Conservation (phyloP, 1,140 invertebrate genomes). For the Drosophila asahinai region DNA sequence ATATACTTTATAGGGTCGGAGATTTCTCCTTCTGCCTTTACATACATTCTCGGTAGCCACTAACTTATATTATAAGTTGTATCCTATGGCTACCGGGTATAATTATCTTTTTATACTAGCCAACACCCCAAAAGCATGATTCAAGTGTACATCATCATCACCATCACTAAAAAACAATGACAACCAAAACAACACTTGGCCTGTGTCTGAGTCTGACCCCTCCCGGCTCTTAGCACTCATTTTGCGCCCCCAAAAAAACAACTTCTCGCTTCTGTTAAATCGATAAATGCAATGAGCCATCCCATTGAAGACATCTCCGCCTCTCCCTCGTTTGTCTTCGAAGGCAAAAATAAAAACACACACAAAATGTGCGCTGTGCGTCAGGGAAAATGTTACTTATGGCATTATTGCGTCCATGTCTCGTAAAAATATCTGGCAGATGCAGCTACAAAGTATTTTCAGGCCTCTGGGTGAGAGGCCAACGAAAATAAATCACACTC, state of each 20-base stretch:
- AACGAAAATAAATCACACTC: constrained; percentile 56
- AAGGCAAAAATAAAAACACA: constrained; percentile 12
- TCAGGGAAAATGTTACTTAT: constrained; percentile 67
- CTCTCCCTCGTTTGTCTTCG: constrained; percentile 19
- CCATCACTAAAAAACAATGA: neutral
- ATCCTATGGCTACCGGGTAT: too few species aligned
- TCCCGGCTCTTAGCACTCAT: neutral
- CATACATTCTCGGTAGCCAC: too few species aligned
- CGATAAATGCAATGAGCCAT: constrained; percentile 72
- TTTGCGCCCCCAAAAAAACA: constrained; percentile 11
- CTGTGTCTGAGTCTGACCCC: constrained; percentile 6
- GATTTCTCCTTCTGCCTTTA: too few species aligned
- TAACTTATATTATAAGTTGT: too few species aligned
- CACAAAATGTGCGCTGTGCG: constrained; percentile 57
- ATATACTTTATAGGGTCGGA: too few species aligned
- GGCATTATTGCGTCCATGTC: constrained; percentile 62
- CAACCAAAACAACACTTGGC: constrained; percentile 30
- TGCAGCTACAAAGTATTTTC: constrained; percentile 37
- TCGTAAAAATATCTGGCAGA: constrained; percentile 65
- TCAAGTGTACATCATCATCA: constrained; percentile 5
- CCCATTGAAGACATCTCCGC: constrained; percentile 41
- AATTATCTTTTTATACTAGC: neutral
- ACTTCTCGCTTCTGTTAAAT: constrained; percentile 55
- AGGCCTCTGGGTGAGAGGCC: constrained; percentile 18
- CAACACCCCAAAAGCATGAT: constrained; percentile 8